Conservation (phyloP, 2,797 vertebrate genomes). For the Neosalanx taihuensis region DNA sequence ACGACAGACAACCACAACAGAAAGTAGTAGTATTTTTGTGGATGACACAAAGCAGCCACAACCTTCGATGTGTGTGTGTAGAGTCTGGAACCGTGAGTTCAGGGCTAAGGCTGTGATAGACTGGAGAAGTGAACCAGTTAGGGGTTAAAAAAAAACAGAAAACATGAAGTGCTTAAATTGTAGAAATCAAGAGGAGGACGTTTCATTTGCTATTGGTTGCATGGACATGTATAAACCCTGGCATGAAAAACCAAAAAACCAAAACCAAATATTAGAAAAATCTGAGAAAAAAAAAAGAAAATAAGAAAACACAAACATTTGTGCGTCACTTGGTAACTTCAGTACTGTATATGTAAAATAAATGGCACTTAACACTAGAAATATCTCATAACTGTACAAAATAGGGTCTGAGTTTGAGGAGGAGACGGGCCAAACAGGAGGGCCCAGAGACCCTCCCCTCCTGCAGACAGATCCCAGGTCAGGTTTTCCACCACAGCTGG, state of each 20-base stretch:
- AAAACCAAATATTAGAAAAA: background rate
- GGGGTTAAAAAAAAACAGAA: background rate
- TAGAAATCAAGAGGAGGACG: conserved; percentile 29
- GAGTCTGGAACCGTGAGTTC: conserved; percentile 14
- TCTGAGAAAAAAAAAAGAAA: conserved; percentile 34
- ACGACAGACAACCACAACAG: background rate
- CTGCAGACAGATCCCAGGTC: conserved; percentile 59
- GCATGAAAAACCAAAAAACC: conserved; percentile 35
- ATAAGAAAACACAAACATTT: conserved; percentile 38
- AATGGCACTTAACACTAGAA: conserved; percentile 81
- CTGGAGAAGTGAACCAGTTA: conserved; percentile 16
- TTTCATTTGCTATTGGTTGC: conserved; percentile 47
- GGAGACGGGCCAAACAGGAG: conserved; percentile 32
- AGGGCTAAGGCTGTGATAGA: conserved; percentile 55
- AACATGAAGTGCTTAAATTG: background rate
- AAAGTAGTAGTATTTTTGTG: conserved; percentile 5
- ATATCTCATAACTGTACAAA: conserved; percentile 70
- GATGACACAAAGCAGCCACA: conserved; percentile 1
- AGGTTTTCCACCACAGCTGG: conserved; percentile 53
- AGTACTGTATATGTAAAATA: conserved; percentile 72
- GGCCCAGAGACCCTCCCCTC: conserved; percentile 35
- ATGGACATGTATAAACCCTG: conserved; percentile 50
- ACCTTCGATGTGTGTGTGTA: conserved; percentile 4
- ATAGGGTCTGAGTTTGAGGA: conserved; percentile 50
- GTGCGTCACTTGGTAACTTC: conserved; percentile 73